Percentiles rank a stretch among this genome's conserved stretches.
phyloP scores from a whole-genome alignment of 35 echinoderm and acorn worm species.

The Anneissia japonica region DNA sequence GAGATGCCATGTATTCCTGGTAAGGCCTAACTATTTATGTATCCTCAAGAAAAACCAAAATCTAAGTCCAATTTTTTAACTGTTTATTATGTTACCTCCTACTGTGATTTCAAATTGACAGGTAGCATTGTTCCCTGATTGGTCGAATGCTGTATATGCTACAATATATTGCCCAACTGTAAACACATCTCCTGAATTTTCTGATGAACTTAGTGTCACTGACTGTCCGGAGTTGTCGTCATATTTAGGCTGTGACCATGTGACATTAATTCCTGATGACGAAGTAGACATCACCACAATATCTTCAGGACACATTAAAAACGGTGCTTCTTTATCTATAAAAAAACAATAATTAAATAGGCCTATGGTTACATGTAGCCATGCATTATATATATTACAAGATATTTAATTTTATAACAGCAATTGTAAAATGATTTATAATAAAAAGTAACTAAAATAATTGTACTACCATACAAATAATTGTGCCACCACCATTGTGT shows the following conservation, averaged over 20 bases:
- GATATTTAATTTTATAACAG: too few relatives aligned
- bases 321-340: background rate
- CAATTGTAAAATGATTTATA: too few relatives aligned
- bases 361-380: too few relatives aligned
- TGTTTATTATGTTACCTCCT: background rate
- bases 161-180: background rate
- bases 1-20: too few relatives aligned
- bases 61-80: background rate
- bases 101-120: background rate
- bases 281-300: background rate
- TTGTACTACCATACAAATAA: too few relatives aligned
- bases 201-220: background rate
- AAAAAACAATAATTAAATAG: background rate
- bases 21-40: too few relatives aligned
- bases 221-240: background rate
- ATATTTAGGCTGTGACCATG: background rate
- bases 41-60: too few relatives aligned
- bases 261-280: background rate
- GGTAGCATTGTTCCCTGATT: background rate
- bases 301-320: background rate
- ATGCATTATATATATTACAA: too few relatives aligned
- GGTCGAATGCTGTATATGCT: background rate
- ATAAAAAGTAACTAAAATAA: too few relatives aligned
- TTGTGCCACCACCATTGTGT: too few relatives aligned
- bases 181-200: background rate